phyloP scores from a whole-genome alignment of 2,113 vertebrate species.

The Hippocampus mohnikei region DNA sequence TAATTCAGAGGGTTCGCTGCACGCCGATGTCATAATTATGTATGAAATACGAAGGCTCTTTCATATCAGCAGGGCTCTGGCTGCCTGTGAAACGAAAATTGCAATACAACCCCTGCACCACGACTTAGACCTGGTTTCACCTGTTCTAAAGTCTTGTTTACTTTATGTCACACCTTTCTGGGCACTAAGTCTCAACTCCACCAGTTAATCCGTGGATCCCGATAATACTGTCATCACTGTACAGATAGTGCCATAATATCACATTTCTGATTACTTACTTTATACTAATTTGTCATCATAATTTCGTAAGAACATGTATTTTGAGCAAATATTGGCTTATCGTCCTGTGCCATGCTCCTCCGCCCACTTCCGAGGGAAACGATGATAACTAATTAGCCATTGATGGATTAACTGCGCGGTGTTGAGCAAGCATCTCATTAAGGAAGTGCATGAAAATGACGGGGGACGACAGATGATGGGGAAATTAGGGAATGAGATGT shows the following conservation, averaged over 20 bases:
- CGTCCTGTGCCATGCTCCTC: neutral
- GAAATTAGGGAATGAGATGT: conserved; percentile 31
- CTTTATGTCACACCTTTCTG: too few relatives aligned
- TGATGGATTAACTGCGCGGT: conserved; percentile 22
- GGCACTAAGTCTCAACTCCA: neutral
- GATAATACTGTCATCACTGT: neutral
- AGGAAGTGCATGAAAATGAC: conserved; percentile 14
- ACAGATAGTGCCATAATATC: neutral
- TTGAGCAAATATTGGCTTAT: neutral
- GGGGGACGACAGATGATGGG: conserved; percentile 4
- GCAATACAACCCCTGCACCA: too few relatives aligned
- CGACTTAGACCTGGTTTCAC: too few relatives aligned
- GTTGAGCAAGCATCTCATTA: conserved; percentile 19
- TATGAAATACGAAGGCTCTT: too few relatives aligned
- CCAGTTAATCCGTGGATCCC: neutral
- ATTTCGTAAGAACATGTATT: neutral
- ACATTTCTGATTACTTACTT: neutral
- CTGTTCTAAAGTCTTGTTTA: too few relatives aligned
- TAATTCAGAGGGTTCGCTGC: too few relatives aligned
- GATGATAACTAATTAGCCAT: conserved; percentile 1
- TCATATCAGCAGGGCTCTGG: too few relatives aligned
- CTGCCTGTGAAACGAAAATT: too few relatives aligned
- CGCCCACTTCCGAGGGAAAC: neutral
- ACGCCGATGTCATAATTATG: too few relatives aligned
- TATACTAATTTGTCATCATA: neutral